phyloP scores from a whole-genome alignment of 2,113 vertebrate species.

The Stigmatopora nigra region DNA sequence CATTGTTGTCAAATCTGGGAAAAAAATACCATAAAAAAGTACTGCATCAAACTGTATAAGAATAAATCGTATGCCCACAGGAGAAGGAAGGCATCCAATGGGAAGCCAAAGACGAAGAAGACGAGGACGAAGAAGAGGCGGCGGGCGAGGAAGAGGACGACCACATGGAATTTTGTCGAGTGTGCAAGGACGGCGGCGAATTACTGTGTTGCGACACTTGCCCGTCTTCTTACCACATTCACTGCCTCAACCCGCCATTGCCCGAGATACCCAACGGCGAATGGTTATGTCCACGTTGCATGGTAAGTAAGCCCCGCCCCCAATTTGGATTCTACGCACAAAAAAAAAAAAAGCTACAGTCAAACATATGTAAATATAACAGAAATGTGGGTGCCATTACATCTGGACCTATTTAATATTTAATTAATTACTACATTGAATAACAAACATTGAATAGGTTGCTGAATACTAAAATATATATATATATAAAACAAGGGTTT shows the following conservation, averaged over 20 bases:
- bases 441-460: no score
- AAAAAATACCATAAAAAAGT: no score
- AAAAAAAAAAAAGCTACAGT: background rate
- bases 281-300: constrained; percentile 97
- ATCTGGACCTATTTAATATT: no score
- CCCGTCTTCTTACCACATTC: constrained; percentile 90
- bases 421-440: no score
- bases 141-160: constrained; percentile 91
- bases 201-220: constrained; percentile 87
- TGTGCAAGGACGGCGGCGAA: constrained; percentile 94
- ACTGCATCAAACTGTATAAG: no score
- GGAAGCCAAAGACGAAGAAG: constrained; percentile 91
- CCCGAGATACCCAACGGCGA: constrained; percentile 97
- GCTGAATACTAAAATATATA: no score
- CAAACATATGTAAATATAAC: no score
- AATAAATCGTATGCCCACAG: constrained; percentile 55
- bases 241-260: constrained; percentile 93
- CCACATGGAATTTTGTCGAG: constrained; percentile 98
- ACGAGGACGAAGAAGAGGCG: constrained; percentile 86
- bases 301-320: constrained; percentile 79
- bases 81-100: constrained; percentile 99
- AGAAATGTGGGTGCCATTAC: no score
- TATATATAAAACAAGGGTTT: no score
- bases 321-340: background rate
- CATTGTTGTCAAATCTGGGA: no score